phyloP scores from a whole-genome alignment of 2,888 invertebrate genomes.

The Clostera curtula region DNA sequence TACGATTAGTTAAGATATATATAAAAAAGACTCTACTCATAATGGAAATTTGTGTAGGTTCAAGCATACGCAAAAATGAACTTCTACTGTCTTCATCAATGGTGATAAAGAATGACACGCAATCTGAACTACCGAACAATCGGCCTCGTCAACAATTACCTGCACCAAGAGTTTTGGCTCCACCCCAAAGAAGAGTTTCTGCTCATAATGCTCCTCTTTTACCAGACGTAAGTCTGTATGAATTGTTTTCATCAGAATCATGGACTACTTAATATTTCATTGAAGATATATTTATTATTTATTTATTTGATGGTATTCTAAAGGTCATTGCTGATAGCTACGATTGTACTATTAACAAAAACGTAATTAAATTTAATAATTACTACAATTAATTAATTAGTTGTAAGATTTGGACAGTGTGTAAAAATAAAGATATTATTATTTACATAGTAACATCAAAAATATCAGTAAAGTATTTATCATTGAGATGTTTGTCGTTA shows the following conservation, averaged over 20 bases:
- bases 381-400: too few relatives aligned
- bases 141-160: constrained; percentile 44
- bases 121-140: constrained; percentile 81
- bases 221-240: constrained; percentile 50
- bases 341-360: too few relatives aligned
- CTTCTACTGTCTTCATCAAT: constrained; percentile 75
- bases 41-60: constrained; percentile 31
- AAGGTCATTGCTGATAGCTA: too few relatives aligned
- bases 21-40: neutral
- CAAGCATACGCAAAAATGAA: constrained; percentile 73
- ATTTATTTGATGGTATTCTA: too few relatives aligned
- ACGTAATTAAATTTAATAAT: too few relatives aligned
- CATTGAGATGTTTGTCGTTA: too few relatives aligned
- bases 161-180: constrained; percentile 46
- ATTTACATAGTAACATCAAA: too few relatives aligned
- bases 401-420: too few relatives aligned
- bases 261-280: too few relatives aligned
- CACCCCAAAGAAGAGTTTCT: constrained; percentile 51
- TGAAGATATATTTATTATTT: neutral
- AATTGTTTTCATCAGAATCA: too few relatives aligned
- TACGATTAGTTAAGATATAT: neutral
- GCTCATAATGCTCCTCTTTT: constrained; percentile 55
- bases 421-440: too few relatives aligned
- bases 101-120: constrained; percentile 85
- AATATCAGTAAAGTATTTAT: too few relatives aligned